Evolutionary conservation across 2,113 vertebrate genomes (phyloP), one percentile per base, ranked within the genome.

Genomic region (Neotragus moschatus): DNA sequence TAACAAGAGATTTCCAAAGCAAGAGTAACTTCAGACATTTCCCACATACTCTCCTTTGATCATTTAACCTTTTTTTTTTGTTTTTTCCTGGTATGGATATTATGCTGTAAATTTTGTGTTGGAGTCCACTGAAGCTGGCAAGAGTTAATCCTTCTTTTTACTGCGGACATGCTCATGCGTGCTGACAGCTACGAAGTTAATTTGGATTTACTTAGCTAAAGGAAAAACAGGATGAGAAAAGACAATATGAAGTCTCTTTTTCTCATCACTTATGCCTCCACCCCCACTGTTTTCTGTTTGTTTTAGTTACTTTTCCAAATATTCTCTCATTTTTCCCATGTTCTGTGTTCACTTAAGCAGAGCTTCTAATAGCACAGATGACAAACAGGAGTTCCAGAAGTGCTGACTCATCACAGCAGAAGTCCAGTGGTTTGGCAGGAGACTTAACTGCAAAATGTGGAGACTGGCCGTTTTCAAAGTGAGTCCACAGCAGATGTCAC

Each of bases 401-500:
- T 94, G 95, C 81, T 97, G 96, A 77, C 94, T 97, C 98, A 97
- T 90, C 87, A 80, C 49, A 2, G 39, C 2, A n/a, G 55, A 89
- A 89, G 94, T 49, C n/a, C 1, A 58, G 90, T 13, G 92, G 45
- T 80, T 94, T 97, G 94, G 91, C 79, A 91, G 26, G 75, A 81
- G 3, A 30, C 26, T 84, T 49, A 0, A 7, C 49, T 79, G 7
- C n/a, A 49, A 81, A 88, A 51, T 85, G 81, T 85, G 79, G 55
- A 86, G 39, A 16, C 26, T 33, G 85, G 63, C 47, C 75, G 61
- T 21, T 66, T 96, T 90, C 61, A 95, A 95, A 97, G 85, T 60
- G 84, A 94, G 53, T 87, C 80, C 55, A 25, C 97, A 97, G 98
- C 98, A 99, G 99, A 97, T 98, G 99, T 98, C 99, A 98, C 98